A percentile compares a stretch with the other conserved stretches of the same genome.
Evolutionary conservation across 2,888 invertebrate genomes (phyloP).

Genomic region (Mesopsocus fuscifrons): DNA sequence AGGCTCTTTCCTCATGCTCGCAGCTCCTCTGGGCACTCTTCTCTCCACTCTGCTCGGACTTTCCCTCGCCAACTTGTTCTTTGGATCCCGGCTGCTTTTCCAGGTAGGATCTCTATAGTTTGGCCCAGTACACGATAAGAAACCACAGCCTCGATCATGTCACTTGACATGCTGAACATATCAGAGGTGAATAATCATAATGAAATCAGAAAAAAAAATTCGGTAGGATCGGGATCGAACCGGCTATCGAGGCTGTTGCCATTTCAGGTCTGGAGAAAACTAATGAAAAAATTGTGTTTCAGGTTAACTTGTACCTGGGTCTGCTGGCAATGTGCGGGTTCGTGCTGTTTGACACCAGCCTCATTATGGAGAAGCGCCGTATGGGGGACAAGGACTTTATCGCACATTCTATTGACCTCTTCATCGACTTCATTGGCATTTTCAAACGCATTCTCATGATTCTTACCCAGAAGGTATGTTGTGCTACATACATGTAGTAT

Average conservation of each 20-base stretch:
- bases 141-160: no score
- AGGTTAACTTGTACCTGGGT: constrained; percentile 75
- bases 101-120: constrained; percentile 34
- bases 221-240: no score
- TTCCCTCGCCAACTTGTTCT: constrained; percentile 66
- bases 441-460: constrained; percentile 85
- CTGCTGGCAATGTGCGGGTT: constrained; percentile 85
- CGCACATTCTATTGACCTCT: constrained; percentile 77
- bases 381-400: constrained; percentile 86
- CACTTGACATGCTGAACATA: no score
- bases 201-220: no score
- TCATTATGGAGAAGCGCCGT: constrained; percentile 82
- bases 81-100: constrained; percentile 60
- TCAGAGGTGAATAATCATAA: no score
- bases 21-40: constrained; percentile 70
- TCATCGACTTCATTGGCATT: constrained; percentile 86
- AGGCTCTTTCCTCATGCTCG: constrained; percentile 77
- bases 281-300: no score
- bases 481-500: no score
- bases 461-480: constrained; percentile 64
- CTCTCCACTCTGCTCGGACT: constrained; percentile 60
- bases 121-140: no score
- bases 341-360: constrained; percentile 92
- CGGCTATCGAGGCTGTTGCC: no score
- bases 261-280: neutral